Base-by-base conservation (phyloP, 2,113 vertebrate species). In the Pithys albifrons region DNA sequence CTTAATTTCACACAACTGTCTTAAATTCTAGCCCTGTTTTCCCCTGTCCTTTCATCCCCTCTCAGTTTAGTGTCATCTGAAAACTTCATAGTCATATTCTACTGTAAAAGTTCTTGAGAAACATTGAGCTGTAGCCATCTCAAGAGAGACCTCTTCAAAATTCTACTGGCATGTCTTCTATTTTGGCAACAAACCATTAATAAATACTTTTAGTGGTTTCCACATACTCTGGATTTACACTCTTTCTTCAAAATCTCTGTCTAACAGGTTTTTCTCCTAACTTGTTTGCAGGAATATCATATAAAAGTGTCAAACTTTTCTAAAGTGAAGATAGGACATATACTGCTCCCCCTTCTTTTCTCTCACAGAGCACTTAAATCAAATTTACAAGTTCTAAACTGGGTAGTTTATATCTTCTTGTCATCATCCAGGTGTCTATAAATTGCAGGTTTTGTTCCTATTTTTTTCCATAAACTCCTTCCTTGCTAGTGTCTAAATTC, bases 111-210 rank as follows among this genome's bases (percentile, higher is more conserved):
- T 59, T 59, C 59, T 73, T 43, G 51, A 61, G 55, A 93, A 88
- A n/a, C 27, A 43, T 4, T 46, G 35, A 55, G 33, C 29, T 46
- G 33, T 43, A 46, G 4, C 41, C 45, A 52, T 43, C 27, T 57
- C 48, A 90, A 39, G 39, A 81, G 39, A 55, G 18, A 46, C 16
- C 14, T 64, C 37, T 90, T 72, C 78, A 82, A 85, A 88, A 69
- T 57, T 88, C 10, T 0, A 37, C 43, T 70, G 9, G 5, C n/a
- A 64, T 0, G 0, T 37, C 45, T 61, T 74, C 61, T 33, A 41
- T 78, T 94, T 82, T 88, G 55, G 65, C 61, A 78, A 72, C 55
- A 39, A 78, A 70, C 23, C 37, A 52, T 61, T 90, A 66, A 86
- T 65, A 92, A 85, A 81, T 49, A 43, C 12, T 88, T 77, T 14